Conservation (phyloP, 1,140 invertebrate species). For the Pachypeltis micranthus region DNA sequence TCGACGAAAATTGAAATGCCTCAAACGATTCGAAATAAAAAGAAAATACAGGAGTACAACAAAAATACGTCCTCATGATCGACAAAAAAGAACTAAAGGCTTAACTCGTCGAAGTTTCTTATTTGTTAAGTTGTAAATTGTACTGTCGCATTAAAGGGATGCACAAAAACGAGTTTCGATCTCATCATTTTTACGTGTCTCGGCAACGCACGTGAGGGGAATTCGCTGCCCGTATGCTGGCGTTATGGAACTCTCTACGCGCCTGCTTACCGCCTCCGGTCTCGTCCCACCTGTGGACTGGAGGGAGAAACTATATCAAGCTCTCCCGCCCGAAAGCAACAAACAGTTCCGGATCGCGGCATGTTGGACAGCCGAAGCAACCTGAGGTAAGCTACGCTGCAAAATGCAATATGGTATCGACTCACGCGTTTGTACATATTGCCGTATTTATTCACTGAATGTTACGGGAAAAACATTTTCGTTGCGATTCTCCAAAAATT, state of each 20-base stretch:
- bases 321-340: neutral
- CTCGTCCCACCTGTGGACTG: neutral
- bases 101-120: too few relatives aligned
- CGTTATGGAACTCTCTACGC: neutral
- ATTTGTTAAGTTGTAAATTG: too few relatives aligned
- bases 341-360: neutral
- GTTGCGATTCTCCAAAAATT: neutral
- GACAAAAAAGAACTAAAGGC: too few relatives aligned
- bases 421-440: neutral
- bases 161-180: too few relatives aligned
- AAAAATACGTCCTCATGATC: too few relatives aligned
- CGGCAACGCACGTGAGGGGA: too few relatives aligned
- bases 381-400: neutral
- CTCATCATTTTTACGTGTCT: too few relatives aligned
- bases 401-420: neutral
- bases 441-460: neutral
- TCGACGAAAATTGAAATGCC: too few relatives aligned
- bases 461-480: neutral
- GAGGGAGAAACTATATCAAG: neutral
- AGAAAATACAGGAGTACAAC: too few relatives aligned
- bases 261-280: neutral
- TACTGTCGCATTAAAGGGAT: too few relatives aligned
- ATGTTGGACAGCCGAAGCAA: neutral
- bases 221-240: too few relatives aligned
- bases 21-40: too few relatives aligned